Evolutionary conservation across 1,140 invertebrate genomes (phyloP), one percentile per base, ranked within the genome.

Genomic region (Periplaneta americana): DNA sequence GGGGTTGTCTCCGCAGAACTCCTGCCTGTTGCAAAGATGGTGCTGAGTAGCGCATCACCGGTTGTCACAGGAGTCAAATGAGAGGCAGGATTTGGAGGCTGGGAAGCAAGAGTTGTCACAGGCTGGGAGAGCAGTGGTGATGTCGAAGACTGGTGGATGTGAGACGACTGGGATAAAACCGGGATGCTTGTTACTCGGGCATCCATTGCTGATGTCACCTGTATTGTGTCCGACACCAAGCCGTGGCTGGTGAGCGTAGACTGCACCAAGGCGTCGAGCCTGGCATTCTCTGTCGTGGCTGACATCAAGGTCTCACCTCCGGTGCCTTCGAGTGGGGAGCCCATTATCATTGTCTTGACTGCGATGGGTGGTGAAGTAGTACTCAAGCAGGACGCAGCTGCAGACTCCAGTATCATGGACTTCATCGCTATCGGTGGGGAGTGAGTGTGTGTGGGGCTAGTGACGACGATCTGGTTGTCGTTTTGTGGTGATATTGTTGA

Each of bases 261-360:
- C 33, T 77, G 33, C 6, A 77, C 75, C 35, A 77, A 31, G 9
- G 75, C 75, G 31, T 77, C 75, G 22, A 77, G 31, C 35, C 75
- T 34, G 75, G 35, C 75, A 34, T 22, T 77, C 31, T 77, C 31
- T 77, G 31, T 3, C 9, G 22, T 34, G 22, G 6, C 9, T 22
- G 33, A 31, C 17, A 34, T 8, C 32, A 77, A n/a, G 3, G 22
- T 33, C 33, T 34, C 33, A 33, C 22, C 33, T 10, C 28, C 32
- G 31, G 6, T 36, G 22, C 48, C 48, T 28, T 22, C 22, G 28
- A 66, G 48, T n/a, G 22, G 48, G 22, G 35, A 34, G 3, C 36
- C 28, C 37, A 80, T 32, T 0, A 80, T 80, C 39, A 80, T 57
- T 39, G 39, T 34, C 31, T 80, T 80, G 17, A 80, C 48, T 57